Evolutionary conservation across 2,888 invertebrate species (phyloP).

Genomic region (Macrophya annulata): DNA sequence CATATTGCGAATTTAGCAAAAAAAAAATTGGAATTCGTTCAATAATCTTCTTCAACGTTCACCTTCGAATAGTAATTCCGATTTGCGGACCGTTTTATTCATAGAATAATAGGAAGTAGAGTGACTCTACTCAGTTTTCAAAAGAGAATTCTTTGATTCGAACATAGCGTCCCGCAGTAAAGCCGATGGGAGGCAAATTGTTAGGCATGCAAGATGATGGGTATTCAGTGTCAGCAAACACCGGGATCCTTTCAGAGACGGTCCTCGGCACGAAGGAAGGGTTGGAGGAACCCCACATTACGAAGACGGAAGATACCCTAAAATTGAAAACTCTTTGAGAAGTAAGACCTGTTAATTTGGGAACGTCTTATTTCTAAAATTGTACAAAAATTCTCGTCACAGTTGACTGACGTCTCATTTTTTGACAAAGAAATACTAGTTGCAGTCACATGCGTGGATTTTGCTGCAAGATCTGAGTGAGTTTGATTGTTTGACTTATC

Average conservation of each 20-base stretch:
- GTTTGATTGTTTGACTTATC: background rate
- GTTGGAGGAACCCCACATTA: conserved; percentile 10
- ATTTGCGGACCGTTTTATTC: background rate
- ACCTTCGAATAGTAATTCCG: background rate
- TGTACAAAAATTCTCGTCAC: background rate
- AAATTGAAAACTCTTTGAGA: conserved; percentile 28
- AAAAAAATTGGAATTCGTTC: background rate
- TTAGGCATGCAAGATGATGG: conserved; percentile 61
- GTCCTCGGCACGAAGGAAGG: conserved; percentile 67
- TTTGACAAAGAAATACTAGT: background rate
- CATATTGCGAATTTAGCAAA: background rate
- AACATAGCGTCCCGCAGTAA: conserved; percentile 33
- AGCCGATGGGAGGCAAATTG: conserved; percentile 53
- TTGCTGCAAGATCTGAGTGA: background rate
- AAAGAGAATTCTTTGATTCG: conserved; percentile 26
- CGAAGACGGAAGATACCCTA: conserved; percentile 21
- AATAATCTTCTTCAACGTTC: background rate
- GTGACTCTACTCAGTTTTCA: background rate
- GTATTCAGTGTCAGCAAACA: conserved; percentile 70
- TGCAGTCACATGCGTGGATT: background rate
- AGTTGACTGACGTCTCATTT: background rate
- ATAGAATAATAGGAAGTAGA: conserved; percentile 1
- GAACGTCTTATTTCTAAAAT: background rate
- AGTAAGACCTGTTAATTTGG: background rate
- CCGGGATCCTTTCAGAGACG: conserved; percentile 66